phyloP scores from a whole-genome alignment of 2,797 vertebrate species.

The Heteromormyrus szaboi region DNA sequence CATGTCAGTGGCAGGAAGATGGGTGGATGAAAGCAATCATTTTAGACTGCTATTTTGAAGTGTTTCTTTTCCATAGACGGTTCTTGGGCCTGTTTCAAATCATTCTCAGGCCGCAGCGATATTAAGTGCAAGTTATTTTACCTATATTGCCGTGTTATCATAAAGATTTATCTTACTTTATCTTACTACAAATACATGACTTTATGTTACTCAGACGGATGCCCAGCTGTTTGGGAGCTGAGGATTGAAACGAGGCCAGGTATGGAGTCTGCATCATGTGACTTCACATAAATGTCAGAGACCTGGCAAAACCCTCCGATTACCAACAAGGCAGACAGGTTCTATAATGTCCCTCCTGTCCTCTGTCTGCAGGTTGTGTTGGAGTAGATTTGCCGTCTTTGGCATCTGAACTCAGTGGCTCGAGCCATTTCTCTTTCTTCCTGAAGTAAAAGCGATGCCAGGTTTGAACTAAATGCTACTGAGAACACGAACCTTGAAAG shows the following conservation, averaged over 20 bases:
- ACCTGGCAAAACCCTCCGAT: background rate
- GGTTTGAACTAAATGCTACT: background rate
- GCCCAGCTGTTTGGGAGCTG: background rate
- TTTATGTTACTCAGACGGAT: background rate
- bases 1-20: background rate
- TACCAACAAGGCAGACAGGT: background rate
- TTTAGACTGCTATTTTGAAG: background rate
- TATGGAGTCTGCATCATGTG: slow-evolving; percentile 12
- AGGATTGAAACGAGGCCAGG: background rate
- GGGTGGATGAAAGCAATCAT: background rate
- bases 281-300: background rate
- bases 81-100: background rate
- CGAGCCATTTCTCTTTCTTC: background rate
- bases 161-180: background rate
- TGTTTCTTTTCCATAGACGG: background rate
- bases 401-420: background rate
- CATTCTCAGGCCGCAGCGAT: background rate
- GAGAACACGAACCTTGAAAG: background rate
- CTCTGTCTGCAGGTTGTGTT: background rate
- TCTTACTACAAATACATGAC: no score
- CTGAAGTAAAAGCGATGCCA: background rate
- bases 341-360: background rate
- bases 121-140: background rate
- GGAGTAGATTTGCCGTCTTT: background rate
- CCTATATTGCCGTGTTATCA: background rate